phyloP scores from a whole-genome alignment of 2,113 vertebrate genomes.

The Brachyhypopomus gauderio region DNA sequence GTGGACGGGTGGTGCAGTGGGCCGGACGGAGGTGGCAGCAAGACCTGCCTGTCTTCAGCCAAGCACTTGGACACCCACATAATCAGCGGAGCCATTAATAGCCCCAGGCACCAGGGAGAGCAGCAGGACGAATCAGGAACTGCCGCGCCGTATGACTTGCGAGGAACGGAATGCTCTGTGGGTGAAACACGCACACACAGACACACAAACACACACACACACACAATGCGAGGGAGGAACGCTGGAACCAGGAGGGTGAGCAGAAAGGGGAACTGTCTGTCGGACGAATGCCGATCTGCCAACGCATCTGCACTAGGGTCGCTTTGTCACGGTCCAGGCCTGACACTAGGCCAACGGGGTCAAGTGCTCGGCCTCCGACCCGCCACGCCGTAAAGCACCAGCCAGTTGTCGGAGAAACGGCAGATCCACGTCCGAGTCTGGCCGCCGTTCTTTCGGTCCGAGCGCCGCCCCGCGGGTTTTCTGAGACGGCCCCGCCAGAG shows the following conservation, averaged over 20 bases:
- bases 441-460: neutral
- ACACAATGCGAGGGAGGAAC: conserved; percentile 24
- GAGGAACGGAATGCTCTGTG: conserved; percentile 61
- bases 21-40: conserved; percentile 9
- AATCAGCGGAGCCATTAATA: conserved; percentile 62
- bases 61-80: conserved; percentile 52
- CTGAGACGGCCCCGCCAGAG: neutral
- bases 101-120: conserved; percentile 41
- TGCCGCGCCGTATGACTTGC: conserved; percentile 52
- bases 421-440: neutral
- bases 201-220: conserved; percentile 19
- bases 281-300: conserved; percentile 46
- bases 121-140: conserved; percentile 51
- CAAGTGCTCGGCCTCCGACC: neutral
- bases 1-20: conserved; percentile 5
- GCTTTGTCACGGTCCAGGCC: conserved; percentile 32
- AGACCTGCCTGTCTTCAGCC: conserved; percentile 44
- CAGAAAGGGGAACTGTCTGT: conserved; percentile 43
- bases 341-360: neutral
- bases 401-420: neutral
- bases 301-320: conserved; percentile 35
- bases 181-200: conserved; percentile 39
- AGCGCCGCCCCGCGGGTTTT: neutral
- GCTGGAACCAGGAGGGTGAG: conserved; percentile 20
- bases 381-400: neutral